Evolutionary conservation across 2,113 vertebrate species (phyloP), one percentile per base, ranked within the genome.

Genomic region (Myotis brandtii): DNA sequence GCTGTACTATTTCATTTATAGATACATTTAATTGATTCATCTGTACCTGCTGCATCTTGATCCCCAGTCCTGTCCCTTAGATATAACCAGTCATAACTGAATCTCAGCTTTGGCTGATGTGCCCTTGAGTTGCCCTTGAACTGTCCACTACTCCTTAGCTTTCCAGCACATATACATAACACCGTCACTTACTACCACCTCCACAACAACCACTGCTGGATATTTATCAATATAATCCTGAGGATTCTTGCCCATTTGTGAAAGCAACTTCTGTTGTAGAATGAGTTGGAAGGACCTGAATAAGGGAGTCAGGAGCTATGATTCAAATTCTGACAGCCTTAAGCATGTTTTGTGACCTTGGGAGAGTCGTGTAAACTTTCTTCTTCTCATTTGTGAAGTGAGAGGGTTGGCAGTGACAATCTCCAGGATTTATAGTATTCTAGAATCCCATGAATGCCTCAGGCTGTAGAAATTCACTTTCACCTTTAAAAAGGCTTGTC

Each of bases 401-500:
- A 82, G 56, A 40, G 91, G 6, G 6, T 43, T 59, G 48, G 27
- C 72, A 46, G 34, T 14, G 76, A 30, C 0, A 0, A 25, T 82
- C 50, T 69, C 34, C 13, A 69, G 56, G 89, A 81, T 79, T 73
- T 56, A 73, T 0, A 21, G 25, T 30, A 27, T 85, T 84, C 18
- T 93, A 46, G 32, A 86, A 66, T 91, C 20, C 70, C 86, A 27
- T 8, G 54, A 79, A 69, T 56, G 54, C 89, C 56, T 64, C 9
- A 62, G 75, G 96, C 92, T 89, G 95, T 91, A 69, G 75, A 94
- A 94, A 91, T 84, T 89, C 79, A 62, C 48, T 91, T 91, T 85
- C 84, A 91, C 96, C 70, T 93, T 95, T 95, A 81, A 84, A 97
- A 97, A 87, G 25, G 56, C 75, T 91, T 92, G 90, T 95, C 80